phyloP scores from a whole-genome alignment of 2,113 vertebrate species.

The Merops nubicus region DNA sequence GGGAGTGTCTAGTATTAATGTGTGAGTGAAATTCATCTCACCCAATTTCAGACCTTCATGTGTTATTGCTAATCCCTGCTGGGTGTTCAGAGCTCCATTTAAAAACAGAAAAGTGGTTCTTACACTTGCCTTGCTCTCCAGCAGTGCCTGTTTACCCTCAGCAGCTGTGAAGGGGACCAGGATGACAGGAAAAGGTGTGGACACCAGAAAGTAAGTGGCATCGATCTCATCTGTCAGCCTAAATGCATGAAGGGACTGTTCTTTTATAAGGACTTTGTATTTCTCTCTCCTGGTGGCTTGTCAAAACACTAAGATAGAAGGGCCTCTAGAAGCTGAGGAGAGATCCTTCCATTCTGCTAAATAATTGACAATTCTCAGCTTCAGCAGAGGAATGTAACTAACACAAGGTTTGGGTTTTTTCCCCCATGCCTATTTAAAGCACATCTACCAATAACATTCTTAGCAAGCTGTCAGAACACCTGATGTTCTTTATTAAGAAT shows the following conservation, averaged over 20 bases:
- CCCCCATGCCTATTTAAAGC: background rate
- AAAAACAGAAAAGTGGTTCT: background rate
- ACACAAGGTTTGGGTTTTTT: background rate
- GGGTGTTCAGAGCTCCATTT: background rate
- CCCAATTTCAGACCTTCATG: background rate
- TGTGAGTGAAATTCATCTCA: background rate
- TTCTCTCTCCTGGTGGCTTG: background rate
- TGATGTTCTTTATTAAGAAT: background rate
- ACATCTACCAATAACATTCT: background rate
- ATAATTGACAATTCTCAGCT: accelerated
- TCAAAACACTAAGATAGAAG: background rate
- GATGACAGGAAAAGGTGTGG: background rate
- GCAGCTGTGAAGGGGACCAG: background rate
- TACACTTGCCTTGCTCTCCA: background rate
- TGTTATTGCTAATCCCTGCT: background rate
- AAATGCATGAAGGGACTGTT: background rate
- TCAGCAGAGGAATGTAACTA: background rate
- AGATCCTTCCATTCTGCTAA: background rate
- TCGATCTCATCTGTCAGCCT: background rate
- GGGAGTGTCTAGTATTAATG: background rate
- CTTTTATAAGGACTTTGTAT: background rate
- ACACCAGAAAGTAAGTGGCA: background rate
- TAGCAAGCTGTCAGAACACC: accelerated
- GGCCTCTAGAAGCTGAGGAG: background rate
- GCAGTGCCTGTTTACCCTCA: background rate